Evolutionary conservation across 2,797 vertebrate genomes (phyloP).

Genomic region (Manis javanica): DNA sequence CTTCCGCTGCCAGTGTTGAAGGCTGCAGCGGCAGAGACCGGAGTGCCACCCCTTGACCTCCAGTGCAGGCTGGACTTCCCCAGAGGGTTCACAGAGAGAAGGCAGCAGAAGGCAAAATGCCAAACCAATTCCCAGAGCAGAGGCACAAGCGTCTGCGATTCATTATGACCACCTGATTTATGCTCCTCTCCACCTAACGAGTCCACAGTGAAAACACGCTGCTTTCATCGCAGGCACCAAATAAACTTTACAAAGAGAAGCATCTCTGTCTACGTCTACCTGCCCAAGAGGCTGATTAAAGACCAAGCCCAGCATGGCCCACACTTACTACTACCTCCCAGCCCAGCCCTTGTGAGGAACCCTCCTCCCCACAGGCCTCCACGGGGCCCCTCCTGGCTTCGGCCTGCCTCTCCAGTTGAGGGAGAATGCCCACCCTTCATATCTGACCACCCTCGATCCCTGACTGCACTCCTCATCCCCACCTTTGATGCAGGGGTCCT

Average conservation of each 20-base stretch:
- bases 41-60: not conserved
- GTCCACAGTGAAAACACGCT: not conserved
- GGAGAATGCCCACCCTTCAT: not conserved
- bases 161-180: not conserved
- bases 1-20: not conserved
- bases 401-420: not conserved
- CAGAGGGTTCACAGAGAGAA: not conserved
- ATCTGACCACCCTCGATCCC: no score
- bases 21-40: not conserved
- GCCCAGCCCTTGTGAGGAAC: not conserved
- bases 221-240: not conserved
- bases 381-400: not conserved
- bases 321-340: no score
- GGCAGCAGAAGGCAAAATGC: not conserved
- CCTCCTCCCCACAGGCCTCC: not conserved
- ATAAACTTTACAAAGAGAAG: not conserved
- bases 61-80: not conserved
- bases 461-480: not conserved
- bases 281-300: not conserved
- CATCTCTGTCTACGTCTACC: not conserved
- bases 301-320: not conserved
- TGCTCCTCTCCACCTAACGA: accelerated
- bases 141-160: accelerated
- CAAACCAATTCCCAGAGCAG: not conserved
- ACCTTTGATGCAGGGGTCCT: not conserved